phyloP scores from a whole-genome alignment of 2,888 invertebrate species.

The Brenthis ino region DNA sequence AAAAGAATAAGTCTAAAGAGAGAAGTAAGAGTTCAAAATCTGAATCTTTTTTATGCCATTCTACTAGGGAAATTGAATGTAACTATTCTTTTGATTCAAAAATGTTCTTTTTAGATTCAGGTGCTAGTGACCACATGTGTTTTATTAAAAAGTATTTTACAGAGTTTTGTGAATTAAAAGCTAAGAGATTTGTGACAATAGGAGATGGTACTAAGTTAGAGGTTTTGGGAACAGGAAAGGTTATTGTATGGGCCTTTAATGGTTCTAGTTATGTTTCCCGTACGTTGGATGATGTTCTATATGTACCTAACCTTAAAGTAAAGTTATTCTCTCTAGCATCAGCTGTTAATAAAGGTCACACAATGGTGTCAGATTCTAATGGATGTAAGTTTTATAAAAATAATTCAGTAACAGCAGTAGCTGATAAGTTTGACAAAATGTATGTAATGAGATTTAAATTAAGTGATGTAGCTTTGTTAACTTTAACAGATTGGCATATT shows the following conservation, averaged over 20 bases:
- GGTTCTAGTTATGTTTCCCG: slow-evolving; percentile 1
- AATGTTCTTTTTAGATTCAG: background rate
- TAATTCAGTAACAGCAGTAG: background rate
- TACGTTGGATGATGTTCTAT: slow-evolving; percentile 4
- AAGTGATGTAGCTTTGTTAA: background rate
- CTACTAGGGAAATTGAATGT: slow-evolving; percentile 5
- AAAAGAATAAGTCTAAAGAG: background rate
- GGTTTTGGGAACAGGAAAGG: background rate
- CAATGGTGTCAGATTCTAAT: background rate
- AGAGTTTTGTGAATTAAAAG: slow-evolving; percentile 2
- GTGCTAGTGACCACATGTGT: slow-evolving; percentile 3
- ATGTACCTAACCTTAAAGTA: slow-evolving; percentile 12
- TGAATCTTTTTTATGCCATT: background rate
- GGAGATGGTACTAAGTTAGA: slow-evolving; percentile 6
- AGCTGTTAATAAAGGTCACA: slow-evolving; percentile 10
- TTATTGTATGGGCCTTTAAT: slow-evolving; percentile 3
- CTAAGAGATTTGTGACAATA: slow-evolving; percentile 5
- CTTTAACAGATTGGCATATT: slow-evolving; percentile 16
- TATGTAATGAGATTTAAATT: slow-evolving; percentile 15
- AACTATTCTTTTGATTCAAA: slow-evolving; percentile 5
- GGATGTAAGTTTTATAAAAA: slow-evolving; percentile 5
- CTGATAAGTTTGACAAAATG: slow-evolving; percentile 1
- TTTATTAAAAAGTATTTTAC: slow-evolving; percentile 1
- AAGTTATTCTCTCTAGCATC: slow-evolving; percentile 9
- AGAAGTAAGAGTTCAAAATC: slow-evolving; percentile 3